Base-by-base conservation (phyloP, 2,888 invertebrate species). In the Ormyrus thymus region DNA sequence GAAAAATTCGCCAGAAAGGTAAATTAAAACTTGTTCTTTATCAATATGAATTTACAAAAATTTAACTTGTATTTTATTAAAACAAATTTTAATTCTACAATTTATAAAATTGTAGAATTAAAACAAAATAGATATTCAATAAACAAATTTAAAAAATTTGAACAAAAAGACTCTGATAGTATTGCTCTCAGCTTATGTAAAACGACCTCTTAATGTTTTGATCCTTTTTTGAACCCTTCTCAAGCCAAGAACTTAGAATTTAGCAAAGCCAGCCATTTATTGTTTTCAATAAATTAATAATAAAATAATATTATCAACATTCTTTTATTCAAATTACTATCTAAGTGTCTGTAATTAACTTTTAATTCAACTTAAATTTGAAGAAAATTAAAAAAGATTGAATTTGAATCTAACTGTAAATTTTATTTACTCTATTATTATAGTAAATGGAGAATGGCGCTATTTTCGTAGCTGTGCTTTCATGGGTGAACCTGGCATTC, bases 1-100 rank as follows among this genome's bases (percentile, higher is more conserved):
- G 97, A 62, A 97, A 97, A 92, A 96, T 96, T 77, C 92, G 97
- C 78, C 97, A 97, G 89, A 97, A 97, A 94, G 95, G 96, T 95
- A 87, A 81, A 45, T 58, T 29, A 13, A 46, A 9, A 13, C 8
- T 61, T 48, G 15, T 13, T 70, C 29, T 13, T 29, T 4, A 29
- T 29, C 1, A 68, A 45, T 9, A 59, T 13, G 43, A 11, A 51
- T 70, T 70, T 59, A 15, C 11, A 29, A 48, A 50, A 66, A 71
- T 43, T 72, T 62, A 45, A 53, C 3, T 51, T 59, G 11, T 71
- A 15, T 55, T 45, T 51, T 13, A 15, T 70, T 48, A 29, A 59
- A 66, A 45, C 51, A 15, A 15, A 7, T 70, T 62, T 71, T 71
- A 15, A 29, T 51, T 13, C 61, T 51, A 29, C 1, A 59, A 11